Conservation (phyloP, 1,140 invertebrate species). For the Dinothrombium tinctorium region DNA sequence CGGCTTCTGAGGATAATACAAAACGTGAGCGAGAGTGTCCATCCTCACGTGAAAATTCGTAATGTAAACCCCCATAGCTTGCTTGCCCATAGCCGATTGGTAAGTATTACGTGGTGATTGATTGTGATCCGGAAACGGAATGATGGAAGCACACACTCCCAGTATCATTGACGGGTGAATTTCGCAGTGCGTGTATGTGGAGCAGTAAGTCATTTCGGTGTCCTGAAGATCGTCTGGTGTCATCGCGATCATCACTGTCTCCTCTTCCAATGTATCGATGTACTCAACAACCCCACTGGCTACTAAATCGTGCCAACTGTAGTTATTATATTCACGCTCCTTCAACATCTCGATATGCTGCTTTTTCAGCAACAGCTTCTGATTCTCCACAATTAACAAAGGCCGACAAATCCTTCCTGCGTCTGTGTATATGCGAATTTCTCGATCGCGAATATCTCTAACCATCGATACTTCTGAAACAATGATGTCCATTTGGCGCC, state of each 20-base stretch:
- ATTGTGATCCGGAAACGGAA: slow-evolving; percentile 99
- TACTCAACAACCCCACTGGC: slow-evolving; percentile 94
- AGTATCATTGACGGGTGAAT: slow-evolving; percentile 98
- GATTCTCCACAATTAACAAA: slow-evolving; percentile 85
- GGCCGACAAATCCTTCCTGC: slow-evolving; percentile 92
- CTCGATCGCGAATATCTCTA: slow-evolving; percentile 83
- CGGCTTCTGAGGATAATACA: slow-evolving; percentile 99
- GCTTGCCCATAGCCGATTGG: slow-evolving; percentile 95
- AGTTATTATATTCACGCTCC: slow-evolving; percentile 81
- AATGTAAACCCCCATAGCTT: slow-evolving; percentile 99
- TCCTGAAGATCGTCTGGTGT: slow-evolving; percentile 86
- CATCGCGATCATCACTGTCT: slow-evolving; percentile 98
- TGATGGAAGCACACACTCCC: slow-evolving; percentile 60
- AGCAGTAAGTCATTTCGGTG: slow-evolving; percentile 86
- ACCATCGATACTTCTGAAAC: slow-evolving; percentile 98
- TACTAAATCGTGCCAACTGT: slow-evolving; percentile 87
- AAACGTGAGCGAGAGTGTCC: slow-evolving; percentile 92
- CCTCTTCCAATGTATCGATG: slow-evolving; percentile 94
- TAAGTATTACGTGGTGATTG: slow-evolving; percentile 33
- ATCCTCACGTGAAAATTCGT: slow-evolving; percentile 97
- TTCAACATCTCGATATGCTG: slow-evolving; percentile 89
- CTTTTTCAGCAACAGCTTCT: slow-evolving; percentile 68
- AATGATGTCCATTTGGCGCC: slow-evolving; percentile 98
- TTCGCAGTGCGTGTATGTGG: slow-evolving; percentile 96
- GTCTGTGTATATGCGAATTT: slow-evolving; percentile 96